Evolutionary conservation across 2,113 vertebrate genomes (phyloP), one percentile per base, ranked within the genome.

Genomic region (Desmodus rotundus): DNA sequence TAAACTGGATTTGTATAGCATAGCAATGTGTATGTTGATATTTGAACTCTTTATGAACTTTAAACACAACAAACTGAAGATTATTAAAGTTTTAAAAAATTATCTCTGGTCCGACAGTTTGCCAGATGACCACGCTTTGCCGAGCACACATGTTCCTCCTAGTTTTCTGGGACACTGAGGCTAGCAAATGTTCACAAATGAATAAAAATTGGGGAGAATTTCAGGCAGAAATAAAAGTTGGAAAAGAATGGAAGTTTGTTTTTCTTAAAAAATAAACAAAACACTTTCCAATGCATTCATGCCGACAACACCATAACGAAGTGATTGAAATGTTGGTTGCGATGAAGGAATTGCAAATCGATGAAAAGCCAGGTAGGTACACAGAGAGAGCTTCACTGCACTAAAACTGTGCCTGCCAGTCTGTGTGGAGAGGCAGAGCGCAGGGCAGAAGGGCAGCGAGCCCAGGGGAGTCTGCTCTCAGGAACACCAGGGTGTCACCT

Each of bases 191-290:
- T 87, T 77, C 54, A 92, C 65, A 93, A 86, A 74, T 22, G 50
- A 93, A 89, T 76, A 45, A 92, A 90, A 95, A 82, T 82, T 67
- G 92, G 95, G 73, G 65, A 93, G 72, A 91, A 78, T 87, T 86
- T 91, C 68, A 91, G 73, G 76, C 50, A 47, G 33, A 67, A 89
- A 93, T 70, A 73, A 92, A 92, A 90, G 38, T 5, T 4, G 19
- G 61, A 80, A 87, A 91, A 83, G 63, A 82, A 78, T 7, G 31
- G 41, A 88, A 31, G 67, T 19, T 70, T 72, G 24, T 58, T 58
- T 58, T 61, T 61, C 58, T 61, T 90, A 86, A 91, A 94, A 61
- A 61, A 26, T 6, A 87, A 94, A 80, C 4, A 15, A 15, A 7
- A 28, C 22, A 28, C 17, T 80, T 47, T 36, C 36, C n/a, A 16